These are phyloP conservation scores for Sebastolobus alascanus DNA, from an alignment of 2,797 vertebrate genomes.

Conservation along the genomic window DNA sequence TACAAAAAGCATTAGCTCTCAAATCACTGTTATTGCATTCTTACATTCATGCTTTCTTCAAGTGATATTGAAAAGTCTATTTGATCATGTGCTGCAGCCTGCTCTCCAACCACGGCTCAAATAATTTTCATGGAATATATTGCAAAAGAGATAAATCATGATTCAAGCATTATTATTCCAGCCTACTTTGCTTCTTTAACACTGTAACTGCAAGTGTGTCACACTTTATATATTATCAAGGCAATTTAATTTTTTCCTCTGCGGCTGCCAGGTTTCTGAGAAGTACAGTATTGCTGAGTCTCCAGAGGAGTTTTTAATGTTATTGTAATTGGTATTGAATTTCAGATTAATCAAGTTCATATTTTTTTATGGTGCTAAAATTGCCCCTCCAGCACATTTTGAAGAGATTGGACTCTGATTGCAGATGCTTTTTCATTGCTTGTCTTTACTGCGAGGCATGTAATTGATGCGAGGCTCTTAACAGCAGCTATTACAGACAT, in stretches of 20 bases:
- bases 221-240: constrained; percentile 36
- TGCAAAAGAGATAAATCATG: constrained; percentile 48
- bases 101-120: constrained; percentile 14
- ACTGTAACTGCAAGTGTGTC: constrained; percentile 38
- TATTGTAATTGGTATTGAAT: constrained; percentile 71
- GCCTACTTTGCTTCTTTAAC: constrained; percentile 31
- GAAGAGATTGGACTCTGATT: constrained; percentile 46
- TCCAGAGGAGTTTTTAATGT: constrained; percentile 57
- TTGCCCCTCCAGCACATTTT: constrained; percentile 65
- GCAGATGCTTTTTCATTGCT: constrained; percentile 59
- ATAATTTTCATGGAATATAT: constrained; percentile 48
- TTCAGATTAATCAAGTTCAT: constrained; percentile 74
- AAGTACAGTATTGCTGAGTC: constrained; percentile 26
- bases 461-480: constrained; percentile 38
- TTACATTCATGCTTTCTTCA: constrained; percentile 30
- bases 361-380: constrained; percentile 62
- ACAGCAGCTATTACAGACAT: constrained; percentile 27
- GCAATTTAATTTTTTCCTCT: constrained; percentile 33
- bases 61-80: constrained; percentile 26
- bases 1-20: constrained; percentile 30
- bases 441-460: constrained; percentile 43
- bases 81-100: constrained; percentile 13
- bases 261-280: constrained; percentile 43
- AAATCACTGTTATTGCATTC: constrained; percentile 3
- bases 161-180: constrained; percentile 45